A percentile compares a stretch with the other conserved stretches of the same genome.
Conservation (phyloP, 2,888 invertebrate genomes). For the Stenchaetothrips biformis region DNA sequence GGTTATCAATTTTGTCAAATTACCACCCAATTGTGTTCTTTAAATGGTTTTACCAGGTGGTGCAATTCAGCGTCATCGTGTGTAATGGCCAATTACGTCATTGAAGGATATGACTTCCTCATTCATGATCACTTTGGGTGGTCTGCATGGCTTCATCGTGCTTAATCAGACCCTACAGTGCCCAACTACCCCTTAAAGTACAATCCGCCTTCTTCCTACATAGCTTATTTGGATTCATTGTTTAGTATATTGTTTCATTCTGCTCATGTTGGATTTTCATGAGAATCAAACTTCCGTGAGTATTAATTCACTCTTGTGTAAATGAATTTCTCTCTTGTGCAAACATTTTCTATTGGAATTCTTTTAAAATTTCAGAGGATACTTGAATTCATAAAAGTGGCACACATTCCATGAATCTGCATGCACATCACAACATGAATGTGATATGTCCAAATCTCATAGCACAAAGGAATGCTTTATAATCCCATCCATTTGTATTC, state of each 20-base stretch:
- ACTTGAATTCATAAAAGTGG: slow-evolving; percentile 59
- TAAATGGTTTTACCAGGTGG: slow-evolving; percentile 54
- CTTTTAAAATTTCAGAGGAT: slow-evolving; percentile 50
- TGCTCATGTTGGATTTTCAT: slow-evolving; percentile 96
- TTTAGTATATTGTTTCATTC: slow-evolving; percentile 90
- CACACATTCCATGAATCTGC: slow-evolving; percentile 8
- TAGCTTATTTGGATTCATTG: slow-evolving; percentile 84
- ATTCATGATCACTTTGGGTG: slow-evolving; percentile 94
- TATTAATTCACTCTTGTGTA: slow-evolving; percentile 33
- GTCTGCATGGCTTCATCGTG: slow-evolving; percentile 93
- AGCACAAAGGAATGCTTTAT: too few relatives aligned
- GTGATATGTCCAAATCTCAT: too few relatives aligned
- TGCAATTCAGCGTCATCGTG: slow-evolving; percentile 98
- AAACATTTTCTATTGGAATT: slow-evolving; percentile 19
- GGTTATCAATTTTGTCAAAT: too few relatives aligned
- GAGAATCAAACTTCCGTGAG: slow-evolving; percentile 91
- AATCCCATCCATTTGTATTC: neutral
- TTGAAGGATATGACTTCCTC: slow-evolving; percentile 98
- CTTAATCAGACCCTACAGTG: slow-evolving; percentile 91
- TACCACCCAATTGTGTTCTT: too few relatives aligned
- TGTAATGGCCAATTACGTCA: slow-evolving; percentile 99
- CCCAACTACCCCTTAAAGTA: slow-evolving; percentile 83
- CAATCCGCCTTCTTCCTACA: slow-evolving; percentile 82
- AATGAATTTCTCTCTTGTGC: neutral
- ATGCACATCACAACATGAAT: neutral